Conservation (phyloP, 2,888 invertebrate genomes). For the Dyspetes luteomarginatus region DNA sequence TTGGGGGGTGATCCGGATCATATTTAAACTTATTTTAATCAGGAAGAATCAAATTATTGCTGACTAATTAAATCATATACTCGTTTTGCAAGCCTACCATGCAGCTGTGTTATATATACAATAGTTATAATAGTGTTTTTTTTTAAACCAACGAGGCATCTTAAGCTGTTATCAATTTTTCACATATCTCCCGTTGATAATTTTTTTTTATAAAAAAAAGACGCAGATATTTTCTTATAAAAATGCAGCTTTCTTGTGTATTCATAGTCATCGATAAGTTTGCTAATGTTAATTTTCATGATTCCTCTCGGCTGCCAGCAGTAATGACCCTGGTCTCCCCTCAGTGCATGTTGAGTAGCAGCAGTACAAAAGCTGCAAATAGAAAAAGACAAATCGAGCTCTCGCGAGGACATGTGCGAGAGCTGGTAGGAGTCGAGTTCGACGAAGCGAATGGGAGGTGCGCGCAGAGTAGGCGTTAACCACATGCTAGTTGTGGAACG, state of each 20-base stretch:
- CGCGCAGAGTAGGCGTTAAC: constrained; percentile 54
- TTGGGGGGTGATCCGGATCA: background rate
- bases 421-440: constrained; percentile 26
- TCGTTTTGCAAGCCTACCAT: background rate
- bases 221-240: no score
- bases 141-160: no score
- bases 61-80: background rate
- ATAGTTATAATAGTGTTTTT: no score
- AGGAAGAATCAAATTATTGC: background rate
- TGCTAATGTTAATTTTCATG: no score
- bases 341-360: no score
- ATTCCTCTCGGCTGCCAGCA: no score
- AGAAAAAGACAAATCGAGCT: constrained; percentile 54
- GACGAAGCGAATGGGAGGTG: constrained; percentile 56
- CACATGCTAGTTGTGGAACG: constrained; percentile 46
- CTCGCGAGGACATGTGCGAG: background rate
- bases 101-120: background rate
- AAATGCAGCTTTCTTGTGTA: no score
- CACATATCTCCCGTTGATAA: no score
- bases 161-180: no score
- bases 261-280: no score
- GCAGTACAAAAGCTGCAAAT: constrained; percentile 41
- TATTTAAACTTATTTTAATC: background rate
- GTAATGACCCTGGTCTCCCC: no score
- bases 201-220: no score